phyloP scores from a whole-genome alignment of 2,113 vertebrate genomes.

The Melanerpes formicivorus region DNA sequence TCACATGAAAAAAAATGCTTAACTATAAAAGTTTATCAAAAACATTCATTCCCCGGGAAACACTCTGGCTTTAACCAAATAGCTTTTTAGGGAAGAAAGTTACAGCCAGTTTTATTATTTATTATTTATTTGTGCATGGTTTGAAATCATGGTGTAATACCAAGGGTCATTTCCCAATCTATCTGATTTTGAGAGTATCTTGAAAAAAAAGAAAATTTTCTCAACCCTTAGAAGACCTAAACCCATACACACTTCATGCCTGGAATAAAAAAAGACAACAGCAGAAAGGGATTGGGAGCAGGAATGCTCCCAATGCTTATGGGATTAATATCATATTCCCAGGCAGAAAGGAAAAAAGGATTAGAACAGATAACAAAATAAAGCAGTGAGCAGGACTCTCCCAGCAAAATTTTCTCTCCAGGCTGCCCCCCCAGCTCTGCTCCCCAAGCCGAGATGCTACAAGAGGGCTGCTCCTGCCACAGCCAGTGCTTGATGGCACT shows the following conservation, averaged over 20 bases:
- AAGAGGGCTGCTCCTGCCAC: not conserved
- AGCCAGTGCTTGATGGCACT: not conserved
- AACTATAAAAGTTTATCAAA: not conserved
- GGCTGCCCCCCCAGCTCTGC: not conserved
- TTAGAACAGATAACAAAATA: not conserved
- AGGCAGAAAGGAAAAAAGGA: not conserved
- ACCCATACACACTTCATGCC: not conserved
- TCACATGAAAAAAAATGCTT: not conserved
- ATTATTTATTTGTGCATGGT: not conserved
- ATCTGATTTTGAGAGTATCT: not conserved
- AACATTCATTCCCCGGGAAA: not conserved
- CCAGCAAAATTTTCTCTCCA: not conserved
- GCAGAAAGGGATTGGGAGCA: not conserved
- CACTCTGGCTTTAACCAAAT: not conserved
- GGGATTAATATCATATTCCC: not conserved
- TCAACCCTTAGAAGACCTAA: not conserved
- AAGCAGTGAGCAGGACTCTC: not conserved
- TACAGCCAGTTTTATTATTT: not conserved
- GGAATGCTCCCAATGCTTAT: not conserved
- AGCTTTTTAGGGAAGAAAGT: not conserved
- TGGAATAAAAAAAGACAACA: not conserved
- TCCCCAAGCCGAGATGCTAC: rapidly evolving
- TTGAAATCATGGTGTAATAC: not conserved
- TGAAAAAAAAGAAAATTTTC: not conserved
- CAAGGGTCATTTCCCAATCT: not conserved